Evolutionary conservation across 2,113 vertebrate genomes (phyloP), one percentile per base, ranked within the genome.

Genomic region (Ictidomys tridecemlineatus): DNA sequence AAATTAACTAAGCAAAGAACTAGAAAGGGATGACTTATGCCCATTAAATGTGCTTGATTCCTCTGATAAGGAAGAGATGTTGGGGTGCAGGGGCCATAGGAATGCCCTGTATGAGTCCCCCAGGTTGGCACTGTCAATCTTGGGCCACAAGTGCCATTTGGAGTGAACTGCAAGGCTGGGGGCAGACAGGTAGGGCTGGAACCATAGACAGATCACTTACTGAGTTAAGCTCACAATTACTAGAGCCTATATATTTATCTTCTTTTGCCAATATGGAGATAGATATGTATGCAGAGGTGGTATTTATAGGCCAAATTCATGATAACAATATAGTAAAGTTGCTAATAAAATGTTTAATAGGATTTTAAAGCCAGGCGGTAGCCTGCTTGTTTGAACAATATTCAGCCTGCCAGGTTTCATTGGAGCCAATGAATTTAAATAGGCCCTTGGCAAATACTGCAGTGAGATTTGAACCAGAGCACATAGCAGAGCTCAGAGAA

Each of bases 381-480:
- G 89, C 77, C 48, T 96, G 48, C 89, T 93, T 96, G 39, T 93
- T 94, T 96, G 96, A 96, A 96, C 82, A 89, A 8, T 88, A 78
- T 85, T 92, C 56, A 78, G 26, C 95, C 85, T 86, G 91, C 93
- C 85, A 89, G 85, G n/a, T 97, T 97, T 97, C 94, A 91, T 0
- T 91, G 94, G 83, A 94, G 95, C 93, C 96, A 95, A 10, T 96
- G 96, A 96, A 97, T 95, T 96, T 97, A 96, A 96, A 94, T 93
- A 91, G 85, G 42, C 56, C 28, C 77, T 96, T 94, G 94, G 95
- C 93, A 94, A 94, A 78, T 0, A 4, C 72, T 32, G 8, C 12
- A 9, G 6, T 91, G 67, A 93, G 95, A 87, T 80, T 97, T 96
- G 95, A 97, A 95, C 84, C 88, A 37, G 28, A 94, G 83, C 70